phyloP scores from a whole-genome alignment of 2,888 invertebrate species.

The Cetonia aurata region DNA sequence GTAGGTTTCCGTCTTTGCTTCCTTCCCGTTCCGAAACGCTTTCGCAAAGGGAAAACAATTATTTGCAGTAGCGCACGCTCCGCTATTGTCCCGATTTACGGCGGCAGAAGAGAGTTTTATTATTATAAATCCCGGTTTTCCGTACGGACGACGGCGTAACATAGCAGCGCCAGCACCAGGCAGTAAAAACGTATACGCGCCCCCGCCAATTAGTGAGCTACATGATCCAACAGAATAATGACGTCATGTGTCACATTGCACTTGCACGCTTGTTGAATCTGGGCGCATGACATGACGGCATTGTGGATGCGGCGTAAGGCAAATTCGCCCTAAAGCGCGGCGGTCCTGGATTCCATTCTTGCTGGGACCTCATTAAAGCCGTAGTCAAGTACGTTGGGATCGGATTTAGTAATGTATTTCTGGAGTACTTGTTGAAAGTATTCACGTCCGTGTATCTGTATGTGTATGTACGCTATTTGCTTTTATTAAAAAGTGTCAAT shows the following conservation, averaged over 20 bases:
- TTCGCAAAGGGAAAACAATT: constrained; percentile 38
- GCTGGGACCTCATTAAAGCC: constrained; percentile 33
- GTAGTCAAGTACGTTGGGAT: constrained; percentile 46
- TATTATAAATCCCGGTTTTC: constrained; percentile 37
- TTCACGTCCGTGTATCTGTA: background rate
- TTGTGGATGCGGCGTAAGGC: constrained; percentile 33
- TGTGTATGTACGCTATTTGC: constrained; percentile 22
- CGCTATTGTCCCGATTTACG: constrained; percentile 32
- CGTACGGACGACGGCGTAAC: constrained; percentile 41
- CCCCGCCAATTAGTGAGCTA: constrained; percentile 64
- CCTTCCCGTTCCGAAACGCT: constrained; percentile 28
- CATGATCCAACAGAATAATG: constrained; percentile 65
- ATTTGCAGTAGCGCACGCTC: constrained; percentile 39
- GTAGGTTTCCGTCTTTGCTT: constrained; percentile 20
- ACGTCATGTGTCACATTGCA: constrained; percentile 66
- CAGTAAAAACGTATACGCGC: constrained; percentile 48
- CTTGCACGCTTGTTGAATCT: constrained; percentile 64
- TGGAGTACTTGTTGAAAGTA: constrained; percentile 33
- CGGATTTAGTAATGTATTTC: constrained; percentile 43
- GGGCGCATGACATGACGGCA: constrained; percentile 50
- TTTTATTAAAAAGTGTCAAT: constrained; percentile 37
- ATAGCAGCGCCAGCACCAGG: constrained; percentile 37
- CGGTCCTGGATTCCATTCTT: constrained; percentile 24
- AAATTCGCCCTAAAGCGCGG: constrained; percentile 17
- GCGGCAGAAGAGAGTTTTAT: constrained; percentile 40